phyloP scores from a whole-genome alignment of 2,113 vertebrate genomes.

The Fulica atra region DNA sequence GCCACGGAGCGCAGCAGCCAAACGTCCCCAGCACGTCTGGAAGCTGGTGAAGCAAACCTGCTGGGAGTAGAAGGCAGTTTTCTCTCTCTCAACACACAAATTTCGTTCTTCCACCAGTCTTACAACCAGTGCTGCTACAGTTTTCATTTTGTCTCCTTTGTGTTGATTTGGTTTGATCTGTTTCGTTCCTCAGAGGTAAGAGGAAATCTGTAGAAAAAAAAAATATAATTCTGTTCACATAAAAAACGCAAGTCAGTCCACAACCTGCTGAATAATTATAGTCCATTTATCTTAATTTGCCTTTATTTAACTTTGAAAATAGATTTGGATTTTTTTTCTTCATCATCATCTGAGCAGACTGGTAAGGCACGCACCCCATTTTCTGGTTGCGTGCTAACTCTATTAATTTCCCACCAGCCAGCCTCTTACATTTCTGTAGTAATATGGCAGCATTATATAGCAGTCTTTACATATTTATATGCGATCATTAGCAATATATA shows the following conservation, averaged over 20 bases:
- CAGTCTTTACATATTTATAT: neutral
- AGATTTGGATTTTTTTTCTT: neutral
- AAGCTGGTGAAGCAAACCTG: too few species aligned
- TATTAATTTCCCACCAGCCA: neutral
- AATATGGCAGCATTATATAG: neutral
- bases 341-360: neutral
- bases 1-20: too few species aligned
- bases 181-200: neutral
- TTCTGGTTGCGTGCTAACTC: neutral
- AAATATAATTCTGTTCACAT: neutral
- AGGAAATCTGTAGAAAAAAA: neutral
- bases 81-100: neutral
- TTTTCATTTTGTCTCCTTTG: neutral
- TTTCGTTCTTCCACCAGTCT: neutral
- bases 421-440: neutral
- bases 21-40: too few species aligned
- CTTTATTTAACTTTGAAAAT: neutral
- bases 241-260: neutral
- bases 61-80: too few species aligned
- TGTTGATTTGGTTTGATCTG: accelerated
- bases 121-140: neutral
- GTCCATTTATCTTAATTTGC: neutral
- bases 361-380: neutral
- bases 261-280: neutral
- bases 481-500: neutral